Conservation (phyloP, 2,797 vertebrate genomes). For the Clarias laeviceps region DNA sequence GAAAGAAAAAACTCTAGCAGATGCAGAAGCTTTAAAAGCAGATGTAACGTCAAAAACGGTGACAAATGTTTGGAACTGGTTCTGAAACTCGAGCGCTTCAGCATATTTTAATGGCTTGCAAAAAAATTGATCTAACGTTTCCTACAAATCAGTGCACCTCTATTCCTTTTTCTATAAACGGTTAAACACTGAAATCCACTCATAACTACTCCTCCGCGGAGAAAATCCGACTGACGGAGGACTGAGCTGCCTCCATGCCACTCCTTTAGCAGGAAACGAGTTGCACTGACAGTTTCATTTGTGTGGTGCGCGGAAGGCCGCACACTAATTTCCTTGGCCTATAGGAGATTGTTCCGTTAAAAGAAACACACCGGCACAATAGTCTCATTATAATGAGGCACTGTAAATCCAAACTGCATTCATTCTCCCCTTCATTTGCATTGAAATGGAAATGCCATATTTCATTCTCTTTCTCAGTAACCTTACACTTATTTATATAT, state of each 20-base stretch:
- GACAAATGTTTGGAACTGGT: neutral
- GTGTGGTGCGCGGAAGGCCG: constrained; percentile 61
- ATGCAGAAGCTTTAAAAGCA: neutral
- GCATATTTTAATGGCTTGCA: neutral
- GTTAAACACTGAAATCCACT: constrained; percentile 2
- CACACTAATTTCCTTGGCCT: constrained; percentile 70
- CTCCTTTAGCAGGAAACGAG: constrained; percentile 57
- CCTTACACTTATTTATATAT: constrained; percentile 56
- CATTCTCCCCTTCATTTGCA: constrained; percentile 71
- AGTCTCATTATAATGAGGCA: constrained; percentile 68
- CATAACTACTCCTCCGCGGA: constrained; percentile 11
- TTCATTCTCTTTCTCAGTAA: constrained; percentile 58
- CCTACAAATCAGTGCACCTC: constrained; percentile 1
- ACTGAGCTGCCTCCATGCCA: constrained; percentile 29
- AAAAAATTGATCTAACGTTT: neutral
- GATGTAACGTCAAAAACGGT: neutral
- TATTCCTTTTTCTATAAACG: neutral
- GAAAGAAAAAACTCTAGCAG: neutral
- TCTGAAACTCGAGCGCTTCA: neutral
- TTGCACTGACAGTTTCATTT: constrained; percentile 74
- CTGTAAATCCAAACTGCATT: constrained; percentile 62
- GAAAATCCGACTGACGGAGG: constrained; percentile 21
- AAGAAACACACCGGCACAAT: constrained; percentile 64
- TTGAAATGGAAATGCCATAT: constrained; percentile 70
- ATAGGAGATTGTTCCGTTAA: constrained; percentile 65